Base-by-base conservation (phyloP, 2,797 vertebrate species). In the Ataeniobius toweri region DNA sequence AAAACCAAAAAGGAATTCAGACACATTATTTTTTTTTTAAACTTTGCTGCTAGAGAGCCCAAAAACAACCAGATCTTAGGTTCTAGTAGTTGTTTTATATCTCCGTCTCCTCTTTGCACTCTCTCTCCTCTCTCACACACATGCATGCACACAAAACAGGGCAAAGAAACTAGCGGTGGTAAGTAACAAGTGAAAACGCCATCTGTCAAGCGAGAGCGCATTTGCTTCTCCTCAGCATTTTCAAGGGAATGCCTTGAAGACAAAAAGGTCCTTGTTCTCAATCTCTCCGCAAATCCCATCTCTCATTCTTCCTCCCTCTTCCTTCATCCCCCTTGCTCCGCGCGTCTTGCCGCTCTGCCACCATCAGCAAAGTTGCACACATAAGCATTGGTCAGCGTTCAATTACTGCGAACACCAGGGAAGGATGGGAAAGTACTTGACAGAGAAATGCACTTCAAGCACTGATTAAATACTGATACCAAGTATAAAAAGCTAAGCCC, bases 181-280 rank as follows among this genome's bases (percentile, higher is more conserved):
- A 94, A 94, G 94, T 94, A 95, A 94, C 94, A 94, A 95, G 94
- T 95, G 94, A 94, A 95, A 94, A 94, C 91, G 91, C 94, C 95
- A 95, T 95, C 95, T 95, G 95, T 94, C 94, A 94, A 90, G 93
- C 85, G 93, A 89, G 86, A 89, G 91, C 84, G 90, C 85, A 89
- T 94, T 95, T 95, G 92, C 88, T 91, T 92, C 77, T 91, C 92
- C 94, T 96, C 95, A 96, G 95, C 95, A 93, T 93, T 95, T 94
- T 91, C 90, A 84, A 92, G 90, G 91, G 92, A 95, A 94, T 90
- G 94, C 93, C 94, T 95, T 94, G 92, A 95, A 96, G 95, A 96
- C 93, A 95, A 94, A 95, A 95, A 93, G 88, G 91, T 93, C 93
- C 93, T 93, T 92, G 93, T 94, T 94, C 94, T 93, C 92, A 94